These are phyloP conservation scores for Rhadinocentrus ornatus DNA, from an alignment of 2,797 vertebrate species.

Conservation along the genomic window DNA sequence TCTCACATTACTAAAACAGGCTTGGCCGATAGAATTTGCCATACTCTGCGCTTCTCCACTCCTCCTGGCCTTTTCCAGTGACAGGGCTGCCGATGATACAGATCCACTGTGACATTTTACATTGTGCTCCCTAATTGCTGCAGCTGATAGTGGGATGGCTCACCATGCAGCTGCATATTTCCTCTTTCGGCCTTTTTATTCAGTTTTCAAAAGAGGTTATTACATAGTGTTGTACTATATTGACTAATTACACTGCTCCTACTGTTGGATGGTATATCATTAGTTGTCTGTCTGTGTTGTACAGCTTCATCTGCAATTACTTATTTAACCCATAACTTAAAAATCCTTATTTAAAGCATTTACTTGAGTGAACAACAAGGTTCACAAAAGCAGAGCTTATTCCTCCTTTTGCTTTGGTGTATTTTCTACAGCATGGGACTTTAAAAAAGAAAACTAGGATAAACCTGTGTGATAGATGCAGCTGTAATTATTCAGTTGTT, in stretches of 20 bases:
- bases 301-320: slow-evolving; percentile 5
- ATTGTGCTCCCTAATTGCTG: slow-evolving; percentile 80
- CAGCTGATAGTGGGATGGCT: slow-evolving; percentile 73
- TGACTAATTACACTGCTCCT: slow-evolving; percentile 44
- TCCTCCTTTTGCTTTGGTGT: slow-evolving; percentile 27
- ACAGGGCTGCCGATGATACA: slow-evolving; percentile 78
- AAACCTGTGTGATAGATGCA: slow-evolving; percentile 80
- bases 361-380: background rate
- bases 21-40: slow-evolving; percentile 66
- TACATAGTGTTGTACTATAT: slow-evolving; percentile 12
- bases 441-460: slow-evolving; percentile 66
- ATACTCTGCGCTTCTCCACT: slow-evolving; percentile 47
- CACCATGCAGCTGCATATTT: slow-evolving; percentile 71
- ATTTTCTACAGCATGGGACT: slow-evolving; percentile 44
- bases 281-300: slow-evolving; percentile 12
- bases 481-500: slow-evolving; percentile 89
- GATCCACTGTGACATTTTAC: slow-evolving; percentile 83
- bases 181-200: slow-evolving; percentile 25
- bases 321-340: slow-evolving; percentile 7
- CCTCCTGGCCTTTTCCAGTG: slow-evolving; percentile 75
- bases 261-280: slow-evolving; percentile 33
- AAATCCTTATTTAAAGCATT: background rate
- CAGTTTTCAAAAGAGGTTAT: slow-evolving; percentile 14
- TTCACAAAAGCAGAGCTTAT: background rate
- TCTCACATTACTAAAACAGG: slow-evolving; percentile 57